Evolutionary conservation across 2,797 vertebrate species (phyloP), one percentile per base, ranked within the genome.

Genomic region (Dendrocincla tyrannina): DNA sequence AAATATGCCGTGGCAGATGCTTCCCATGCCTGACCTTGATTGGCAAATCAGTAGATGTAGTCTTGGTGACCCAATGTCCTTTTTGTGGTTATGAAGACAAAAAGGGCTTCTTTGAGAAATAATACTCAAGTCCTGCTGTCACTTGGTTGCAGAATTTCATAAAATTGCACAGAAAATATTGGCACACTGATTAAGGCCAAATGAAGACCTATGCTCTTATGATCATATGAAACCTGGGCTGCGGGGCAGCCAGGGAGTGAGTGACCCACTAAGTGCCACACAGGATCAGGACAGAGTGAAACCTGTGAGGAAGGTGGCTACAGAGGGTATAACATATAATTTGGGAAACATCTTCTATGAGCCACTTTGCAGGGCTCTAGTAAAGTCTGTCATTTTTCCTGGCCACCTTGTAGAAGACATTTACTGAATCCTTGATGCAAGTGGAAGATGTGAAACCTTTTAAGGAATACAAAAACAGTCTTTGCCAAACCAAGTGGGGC

Each of bases 161-260:
- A 37, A 5, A 78, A 55, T 5, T 1, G 0, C 47, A 63, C 0
- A 2, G 53, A 55, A 93, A 69, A 32, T 35, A 68, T 0, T 46
- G 49, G 19, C 41, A 59, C 0, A 1, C 22, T 68, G 33, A 39
- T 66, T 33, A 69, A 79, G 33, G 44, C 13, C 39, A 77, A 66
- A 42, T 33, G 30, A 37, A 68, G 52, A 69, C 18, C 25, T 73
- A 15, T 5, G 5, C 14, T 5, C 0, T n/a, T 35, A 58, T 5
- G 18, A 12, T 35, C 11, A 17, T 5, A 9, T 69, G 25, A 76
- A 85, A 35, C 20, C 30, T 32, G 28, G 67, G 52, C 49, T 74
- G 35, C 42, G 27, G 2, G 60, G 28, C 47, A 79, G 58, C 20
- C 56, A 82, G 81, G 39, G 47, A 58, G 55, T 32, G 52, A 67